phyloP scores from a whole-genome alignment of 2,888 invertebrate species.

The Sarcophaga carnaria region DNA sequence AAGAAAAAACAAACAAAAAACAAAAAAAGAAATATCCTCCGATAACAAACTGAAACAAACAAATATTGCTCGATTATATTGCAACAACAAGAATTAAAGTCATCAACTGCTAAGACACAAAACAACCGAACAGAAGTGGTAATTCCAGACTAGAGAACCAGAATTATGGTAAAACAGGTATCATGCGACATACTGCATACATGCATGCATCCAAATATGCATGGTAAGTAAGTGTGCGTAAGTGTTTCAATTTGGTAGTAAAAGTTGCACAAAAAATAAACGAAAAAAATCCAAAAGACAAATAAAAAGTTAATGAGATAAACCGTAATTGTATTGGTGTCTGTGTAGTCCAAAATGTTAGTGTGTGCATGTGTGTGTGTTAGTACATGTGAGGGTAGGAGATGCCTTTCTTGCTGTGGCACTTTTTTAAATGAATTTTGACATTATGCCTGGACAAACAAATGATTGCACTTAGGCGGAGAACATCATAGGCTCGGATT shows the following conservation, averaged over 20 bases:
- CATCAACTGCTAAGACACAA: constrained; percentile 2
- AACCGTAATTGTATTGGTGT: constrained; percentile 48
- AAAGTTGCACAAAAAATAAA: constrained; percentile 59
- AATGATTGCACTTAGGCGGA: constrained; percentile 76
- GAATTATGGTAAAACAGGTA: constrained; percentile 49
- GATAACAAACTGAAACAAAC: constrained; percentile 65
- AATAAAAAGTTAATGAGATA: constrained; percentile 71
- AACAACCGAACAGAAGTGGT: constrained; percentile 29
- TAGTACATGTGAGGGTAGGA: constrained; percentile 20
- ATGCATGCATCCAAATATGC: background rate
- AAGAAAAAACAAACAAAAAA: background rate
- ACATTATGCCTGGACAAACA: constrained; percentile 75
- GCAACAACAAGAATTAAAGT: constrained; percentile 36
- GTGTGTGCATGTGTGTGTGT: background rate
- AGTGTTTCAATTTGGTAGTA: constrained; percentile 1
- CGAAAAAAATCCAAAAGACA: constrained; percentile 20
- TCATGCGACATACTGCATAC: too few species aligned
- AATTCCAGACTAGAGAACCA: constrained; percentile 53
- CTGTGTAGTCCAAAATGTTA: background rate
- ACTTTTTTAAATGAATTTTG: constrained; percentile 73
- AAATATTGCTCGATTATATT: constrained; percentile 60
- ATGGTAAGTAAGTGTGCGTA: background rate
- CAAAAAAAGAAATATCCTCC: constrained; percentile 27
- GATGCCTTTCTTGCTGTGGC: constrained; percentile 44
- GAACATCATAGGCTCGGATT: constrained; percentile 53